Base-by-base conservation (phyloP, 1,140 invertebrate genomes). In the Venturia canescens region DNA sequence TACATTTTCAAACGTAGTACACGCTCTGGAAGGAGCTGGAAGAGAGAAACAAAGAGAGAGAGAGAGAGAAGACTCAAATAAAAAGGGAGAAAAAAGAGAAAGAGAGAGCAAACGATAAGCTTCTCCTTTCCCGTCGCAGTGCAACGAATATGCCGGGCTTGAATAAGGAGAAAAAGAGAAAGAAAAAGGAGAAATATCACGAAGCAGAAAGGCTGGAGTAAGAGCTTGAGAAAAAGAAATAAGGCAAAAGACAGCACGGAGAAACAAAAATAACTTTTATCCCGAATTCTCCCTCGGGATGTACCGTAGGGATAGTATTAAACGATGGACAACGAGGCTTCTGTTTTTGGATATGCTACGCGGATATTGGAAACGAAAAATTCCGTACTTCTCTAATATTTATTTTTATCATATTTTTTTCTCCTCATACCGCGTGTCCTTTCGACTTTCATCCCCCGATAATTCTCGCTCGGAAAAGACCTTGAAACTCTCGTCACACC, bases 1-100 rank as follows among this genome's bases (percentile, higher is more conserved):
- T 92, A 91, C 86, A 91, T 91, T 91, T 91, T 88, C 86, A 90
- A 91, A 89, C 86, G 86, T 87, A 86, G 87, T 86, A 84, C 85
- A 50, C 82, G 86, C 83, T 83, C 84, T 69, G 75, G 79, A 69
- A 74, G 79, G 78, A 82, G 83, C 86, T 86, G 82, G 70, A 81
- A 76, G 21, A 75, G 81, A 83, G 74, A 44, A 67, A 75, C 27
- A 71, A 15, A 29, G 60, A 53, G 71, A 67, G 71, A 23, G 71
- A 66, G 53, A 57, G 34, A 50, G 70, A 50, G 70, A 21, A 16
- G 21, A 13, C 21, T 6, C 1, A 50, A 27, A 50, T 38, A 71
- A 50, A 38, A 4, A 11, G 26, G 1, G 16, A 31, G 29, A 26
- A 66, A 26, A 27, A 82, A 83, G 67, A 53, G 80, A 72, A 50